Conservation (phyloP, 2,888 invertebrate species). For the Macroteleia sp. region DNA sequence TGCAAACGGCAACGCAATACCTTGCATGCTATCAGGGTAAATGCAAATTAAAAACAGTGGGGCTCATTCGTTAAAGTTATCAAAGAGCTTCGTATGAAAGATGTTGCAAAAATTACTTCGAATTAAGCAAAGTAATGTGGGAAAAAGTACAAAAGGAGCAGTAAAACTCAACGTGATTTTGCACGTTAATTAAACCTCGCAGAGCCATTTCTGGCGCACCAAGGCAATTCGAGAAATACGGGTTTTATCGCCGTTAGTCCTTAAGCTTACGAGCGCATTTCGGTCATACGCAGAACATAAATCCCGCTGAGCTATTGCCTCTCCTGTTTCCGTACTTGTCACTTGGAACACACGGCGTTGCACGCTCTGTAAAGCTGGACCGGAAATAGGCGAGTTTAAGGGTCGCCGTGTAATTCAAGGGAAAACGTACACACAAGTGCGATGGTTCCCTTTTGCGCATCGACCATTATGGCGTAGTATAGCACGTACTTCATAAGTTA, state of each 20-base stretch:
- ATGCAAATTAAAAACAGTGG: neutral
- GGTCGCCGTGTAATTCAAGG: slow-evolving; percentile 58
- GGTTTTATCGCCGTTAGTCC: slow-evolving; percentile 58
- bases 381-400: slow-evolving; percentile 66
- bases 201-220: slow-evolving; percentile 22
- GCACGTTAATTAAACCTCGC: slow-evolving; percentile 39
- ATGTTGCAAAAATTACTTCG: slow-evolving; percentile 10
- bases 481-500: slow-evolving; percentile 68
- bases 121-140: neutral
- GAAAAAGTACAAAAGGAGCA: neutral
- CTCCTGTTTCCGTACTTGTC: slow-evolving; percentile 64
- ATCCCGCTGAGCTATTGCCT: slow-evolving; percentile 59
- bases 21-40: neutral
- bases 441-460: slow-evolving; percentile 54
- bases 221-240: slow-evolving; percentile 55
- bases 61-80: slow-evolving; percentile 19
- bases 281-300: slow-evolving; percentile 66
- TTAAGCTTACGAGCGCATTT: slow-evolving; percentile 64
- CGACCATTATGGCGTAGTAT: slow-evolving; percentile 43
- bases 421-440: slow-evolving; percentile 33
- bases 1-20: too few relatives aligned
- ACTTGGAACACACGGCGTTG: slow-evolving; percentile 59
- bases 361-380: slow-evolving; percentile 53
- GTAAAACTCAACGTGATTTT: slow-evolving; percentile 21
- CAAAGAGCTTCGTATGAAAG: slow-evolving; percentile 18